A percentile compares a stretch with the other conserved stretches of the same genome.
Conservation (phyloP, 92 coral and sea anemone species). For the Phenganax subtilis region DNA sequence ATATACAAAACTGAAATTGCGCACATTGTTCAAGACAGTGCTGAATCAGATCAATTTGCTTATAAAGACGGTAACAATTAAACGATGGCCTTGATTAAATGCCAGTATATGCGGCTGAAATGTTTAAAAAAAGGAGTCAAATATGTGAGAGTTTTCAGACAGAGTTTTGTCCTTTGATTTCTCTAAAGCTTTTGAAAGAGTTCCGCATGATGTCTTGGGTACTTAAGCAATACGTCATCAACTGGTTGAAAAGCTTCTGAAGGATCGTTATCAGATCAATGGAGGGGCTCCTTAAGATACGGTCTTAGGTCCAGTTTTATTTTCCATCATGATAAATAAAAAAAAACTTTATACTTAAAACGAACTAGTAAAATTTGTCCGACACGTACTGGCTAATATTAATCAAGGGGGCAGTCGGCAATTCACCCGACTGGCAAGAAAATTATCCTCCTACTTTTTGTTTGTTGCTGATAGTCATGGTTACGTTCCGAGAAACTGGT, state of each 20-base stretch:
- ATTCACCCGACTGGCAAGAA: too few relatives aligned
- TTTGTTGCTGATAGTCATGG: too few relatives aligned
- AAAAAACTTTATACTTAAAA: too few relatives aligned
- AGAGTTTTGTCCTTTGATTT: not conserved
- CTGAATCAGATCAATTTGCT: slow-evolving; percentile 36
- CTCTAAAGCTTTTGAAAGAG: slow-evolving; percentile 24
- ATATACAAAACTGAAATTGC: slow-evolving; percentile 4
- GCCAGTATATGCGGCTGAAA: slow-evolving; percentile 31
- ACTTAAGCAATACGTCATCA: slow-evolving; percentile 13
- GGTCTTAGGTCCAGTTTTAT: not conserved
- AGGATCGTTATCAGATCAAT: not conserved
- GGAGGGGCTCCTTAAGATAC: not conserved
- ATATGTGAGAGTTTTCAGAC: slow-evolving; percentile 22
- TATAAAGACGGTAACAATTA: slow-evolving; percentile 16
- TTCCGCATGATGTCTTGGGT: slow-evolving; percentile 11
- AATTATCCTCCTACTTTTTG: too few relatives aligned
- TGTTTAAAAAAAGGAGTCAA: slow-evolving; percentile 34
- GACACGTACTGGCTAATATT: too few relatives aligned
- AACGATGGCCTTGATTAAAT: slow-evolving; percentile 28
- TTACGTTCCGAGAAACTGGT: too few relatives aligned
- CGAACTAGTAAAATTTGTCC: too few relatives aligned
- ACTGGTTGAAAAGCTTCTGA: slow-evolving; percentile 10
- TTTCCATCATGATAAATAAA: too few relatives aligned
- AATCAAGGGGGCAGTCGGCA: too few relatives aligned
- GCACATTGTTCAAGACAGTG: slow-evolving; percentile 8